phyloP scores from a whole-genome alignment of 1,140 invertebrate genomes.

The Lysiphlebus fabarum region DNA sequence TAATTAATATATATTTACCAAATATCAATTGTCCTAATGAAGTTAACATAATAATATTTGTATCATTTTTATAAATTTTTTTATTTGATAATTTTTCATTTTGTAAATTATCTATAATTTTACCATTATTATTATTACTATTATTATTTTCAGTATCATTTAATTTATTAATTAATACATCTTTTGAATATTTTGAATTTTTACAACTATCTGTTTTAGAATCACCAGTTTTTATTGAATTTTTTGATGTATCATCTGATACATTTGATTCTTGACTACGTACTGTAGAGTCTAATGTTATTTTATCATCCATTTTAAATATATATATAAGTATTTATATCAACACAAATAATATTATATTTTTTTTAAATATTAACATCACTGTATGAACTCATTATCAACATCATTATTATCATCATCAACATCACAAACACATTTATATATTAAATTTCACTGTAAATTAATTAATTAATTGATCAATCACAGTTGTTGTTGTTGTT shows the following conservation, averaged over 20 bases:
- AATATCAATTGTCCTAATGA: slow-evolving; percentile 49
- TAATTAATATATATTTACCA: slow-evolving; percentile 32
- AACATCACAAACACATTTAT: no score
- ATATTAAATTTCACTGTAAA: no score
- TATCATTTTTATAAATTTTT: slow-evolving; percentile 36
- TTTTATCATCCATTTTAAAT: slow-evolving; percentile 29
- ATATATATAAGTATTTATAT: no score
- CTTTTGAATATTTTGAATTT: slow-evolving; percentile 48
- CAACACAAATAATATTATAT: background rate
- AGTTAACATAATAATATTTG: slow-evolving; percentile 47
- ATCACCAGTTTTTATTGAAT: slow-evolving; percentile 35
- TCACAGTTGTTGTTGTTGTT: no score
- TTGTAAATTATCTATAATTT: slow-evolving; percentile 24
- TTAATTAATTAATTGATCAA: no score
- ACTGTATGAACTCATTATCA: background rate
- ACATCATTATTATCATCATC: background rate
- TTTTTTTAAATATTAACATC: background rate
- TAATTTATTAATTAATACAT: slow-evolving; percentile 42
- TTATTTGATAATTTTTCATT: slow-evolving; percentile 20
- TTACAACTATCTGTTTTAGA: slow-evolving; percentile 42
- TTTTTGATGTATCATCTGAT: slow-evolving; percentile 39
- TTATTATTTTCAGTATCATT: slow-evolving; percentile 28
- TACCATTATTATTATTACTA: slow-evolving; percentile 31
- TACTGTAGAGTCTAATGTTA: slow-evolving; percentile 47
- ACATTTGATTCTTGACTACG: slow-evolving; percentile 49